Conservation (phyloP, 64 coral and sea anemone genomes). For the Montipora sp. region DNA sequence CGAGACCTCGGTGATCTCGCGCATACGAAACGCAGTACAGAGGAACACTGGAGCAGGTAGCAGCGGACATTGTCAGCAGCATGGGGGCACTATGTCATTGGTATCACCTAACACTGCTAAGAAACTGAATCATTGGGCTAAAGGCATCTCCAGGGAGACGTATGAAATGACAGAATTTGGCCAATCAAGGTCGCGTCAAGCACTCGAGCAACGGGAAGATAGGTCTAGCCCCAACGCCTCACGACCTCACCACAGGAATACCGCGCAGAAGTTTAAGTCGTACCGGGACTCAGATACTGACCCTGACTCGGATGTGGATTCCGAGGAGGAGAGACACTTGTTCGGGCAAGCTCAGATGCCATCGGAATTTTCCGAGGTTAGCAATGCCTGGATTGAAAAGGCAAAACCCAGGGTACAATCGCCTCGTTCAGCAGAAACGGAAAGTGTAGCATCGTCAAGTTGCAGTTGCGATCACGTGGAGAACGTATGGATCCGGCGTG, state of each 20-base stretch:
- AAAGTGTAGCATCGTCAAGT: constrained; percentile 21
- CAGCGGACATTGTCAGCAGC: background rate
- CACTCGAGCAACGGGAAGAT: background rate
- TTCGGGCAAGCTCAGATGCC: constrained; percentile 44
- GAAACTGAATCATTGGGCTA: constrained; percentile 83
- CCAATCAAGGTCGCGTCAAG: background rate
- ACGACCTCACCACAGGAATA: background rate
- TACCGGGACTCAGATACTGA: constrained; percentile 89
- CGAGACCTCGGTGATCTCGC: background rate
- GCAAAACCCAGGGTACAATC: constrained; percentile 2
- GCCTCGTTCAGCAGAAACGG: constrained; percentile 2
- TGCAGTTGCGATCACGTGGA: constrained; percentile 71
- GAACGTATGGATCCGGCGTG: constrained; percentile 85
- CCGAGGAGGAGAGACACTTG: constrained; percentile 80
- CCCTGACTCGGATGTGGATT: constrained; percentile 79
- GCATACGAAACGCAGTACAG: background rate
- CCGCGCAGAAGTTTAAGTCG: constrained; percentile 75
- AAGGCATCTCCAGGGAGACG: constrained; percentile 26
- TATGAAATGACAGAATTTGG: constrained; percentile 63
- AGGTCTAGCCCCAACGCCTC: background rate
- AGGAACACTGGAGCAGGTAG: background rate
- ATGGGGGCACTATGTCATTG: constrained; percentile 59
- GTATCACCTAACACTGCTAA: constrained; percentile 81
- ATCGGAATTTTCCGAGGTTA: constrained; percentile 23
- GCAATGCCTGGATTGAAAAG: constrained; percentile 81